Evolutionary conservation across 1,140 invertebrate genomes (phyloP).

Genomic region (Bombus fervidus): DNA sequence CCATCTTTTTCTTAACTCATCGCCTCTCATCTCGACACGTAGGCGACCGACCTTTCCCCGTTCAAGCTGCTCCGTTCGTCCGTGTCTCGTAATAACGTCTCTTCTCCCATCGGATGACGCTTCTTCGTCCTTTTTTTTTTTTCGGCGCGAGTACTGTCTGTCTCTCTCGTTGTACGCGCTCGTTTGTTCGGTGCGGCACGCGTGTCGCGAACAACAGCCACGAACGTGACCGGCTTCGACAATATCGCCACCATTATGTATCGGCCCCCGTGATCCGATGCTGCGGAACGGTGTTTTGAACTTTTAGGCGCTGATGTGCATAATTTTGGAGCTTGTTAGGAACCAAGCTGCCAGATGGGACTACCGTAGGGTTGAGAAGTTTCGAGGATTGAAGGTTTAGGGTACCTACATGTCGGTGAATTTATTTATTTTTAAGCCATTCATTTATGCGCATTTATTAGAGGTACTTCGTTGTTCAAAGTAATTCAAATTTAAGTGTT

Average conservation of each 20-base stretch:
- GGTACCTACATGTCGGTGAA: neutral
- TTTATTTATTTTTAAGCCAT: neutral
- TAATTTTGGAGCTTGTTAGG: conserved; percentile 1
- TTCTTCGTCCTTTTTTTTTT: neutral
- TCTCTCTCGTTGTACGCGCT: neutral
- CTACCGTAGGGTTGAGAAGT: too few relatives aligned
- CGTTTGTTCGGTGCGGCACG: conserved; percentile 23
- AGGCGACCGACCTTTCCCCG: neutral
- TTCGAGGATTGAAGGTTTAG: neutral
- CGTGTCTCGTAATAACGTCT: conserved; percentile 58
- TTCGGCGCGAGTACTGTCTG: neutral
- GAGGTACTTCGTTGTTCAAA: neutral
- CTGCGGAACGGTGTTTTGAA: neutral
- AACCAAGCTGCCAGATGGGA: too few relatives aligned
- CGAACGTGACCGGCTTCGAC: conserved; percentile 52
- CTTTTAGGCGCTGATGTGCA: neutral
- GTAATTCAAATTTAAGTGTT: neutral
- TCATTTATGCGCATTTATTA: neutral
- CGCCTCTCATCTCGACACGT: conserved; percentile 16
- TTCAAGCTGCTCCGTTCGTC: conserved; percentile 27
- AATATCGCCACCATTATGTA: neutral
- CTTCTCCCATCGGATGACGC: conserved; percentile 34
- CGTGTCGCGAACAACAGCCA: conserved; percentile 55
- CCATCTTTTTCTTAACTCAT: conserved; percentile 11
- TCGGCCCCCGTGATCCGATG: conserved; percentile 2